phyloP scores from a whole-genome alignment of 2,113 vertebrate species.

The Arenaria interpres region DNA sequence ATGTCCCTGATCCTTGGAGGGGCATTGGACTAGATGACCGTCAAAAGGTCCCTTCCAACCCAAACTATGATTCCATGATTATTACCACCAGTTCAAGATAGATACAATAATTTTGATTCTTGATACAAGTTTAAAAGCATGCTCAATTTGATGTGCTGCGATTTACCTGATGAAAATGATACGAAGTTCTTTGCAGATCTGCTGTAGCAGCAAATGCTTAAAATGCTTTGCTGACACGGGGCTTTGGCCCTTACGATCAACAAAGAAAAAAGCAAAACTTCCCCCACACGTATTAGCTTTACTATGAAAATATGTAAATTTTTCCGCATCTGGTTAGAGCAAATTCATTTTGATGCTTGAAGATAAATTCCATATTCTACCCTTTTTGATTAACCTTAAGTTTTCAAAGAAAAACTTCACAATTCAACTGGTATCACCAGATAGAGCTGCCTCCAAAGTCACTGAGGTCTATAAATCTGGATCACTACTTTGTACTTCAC shows the following conservation, averaged over 20 bases:
- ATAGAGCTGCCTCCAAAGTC: background rate
- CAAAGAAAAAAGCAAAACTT: background rate
- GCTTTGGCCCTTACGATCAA: background rate
- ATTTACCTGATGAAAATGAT: background rate
- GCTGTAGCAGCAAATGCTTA: background rate
- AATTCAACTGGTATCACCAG: background rate
- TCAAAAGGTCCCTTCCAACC: background rate
- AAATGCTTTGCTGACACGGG: background rate
- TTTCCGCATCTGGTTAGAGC: background rate
- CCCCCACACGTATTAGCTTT: accelerated
- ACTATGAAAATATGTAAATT: background rate
- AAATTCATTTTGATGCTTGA: background rate
- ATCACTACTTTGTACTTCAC: background rate
- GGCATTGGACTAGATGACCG: background rate
- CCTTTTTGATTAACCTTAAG: background rate
- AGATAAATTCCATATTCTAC: background rate
- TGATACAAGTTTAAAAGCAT: background rate
- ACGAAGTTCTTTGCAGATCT: background rate
- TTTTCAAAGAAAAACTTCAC: background rate
- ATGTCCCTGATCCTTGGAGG: background rate
- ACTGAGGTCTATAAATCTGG: background rate
- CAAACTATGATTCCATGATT: background rate
- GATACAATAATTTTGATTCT: background rate
- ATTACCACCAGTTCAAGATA: background rate
- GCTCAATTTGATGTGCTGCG: background rate